These are phyloP conservation scores for Athripsodes cinereus DNA, from an alignment of 2,888 invertebrate species.

Conservation along the genomic window DNA sequence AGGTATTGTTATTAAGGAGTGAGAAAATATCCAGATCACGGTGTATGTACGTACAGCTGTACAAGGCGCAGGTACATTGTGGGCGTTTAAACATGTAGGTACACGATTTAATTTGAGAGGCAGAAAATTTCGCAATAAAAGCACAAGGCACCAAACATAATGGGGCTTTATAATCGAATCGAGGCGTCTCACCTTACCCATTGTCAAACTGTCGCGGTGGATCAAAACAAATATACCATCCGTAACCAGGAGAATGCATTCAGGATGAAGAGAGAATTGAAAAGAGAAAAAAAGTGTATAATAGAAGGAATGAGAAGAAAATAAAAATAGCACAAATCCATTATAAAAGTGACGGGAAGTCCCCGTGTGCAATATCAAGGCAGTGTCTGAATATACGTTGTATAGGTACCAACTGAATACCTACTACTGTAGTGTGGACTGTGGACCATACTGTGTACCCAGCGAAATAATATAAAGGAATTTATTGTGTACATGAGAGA, in stretches of 20 bases:
- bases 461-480: too few species aligned
- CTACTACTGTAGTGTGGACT: too few species aligned
- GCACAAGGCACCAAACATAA: not conserved
- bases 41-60: too few species aligned
- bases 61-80: too few species aligned
- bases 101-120: not conserved
- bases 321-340: not conserved
- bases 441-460: too few species aligned
- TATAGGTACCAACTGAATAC: too few species aligned
- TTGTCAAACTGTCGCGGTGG: not conserved
- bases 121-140: not conserved
- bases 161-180: not conserved
- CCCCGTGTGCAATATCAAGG: not conserved
- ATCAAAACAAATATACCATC: conserved; percentile 1
- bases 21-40: too few species aligned
- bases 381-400: too few species aligned
- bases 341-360: not conserved
- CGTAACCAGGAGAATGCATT: not conserved
- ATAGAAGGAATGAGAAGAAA: not conserved
- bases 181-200: not conserved
- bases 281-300: not conserved
- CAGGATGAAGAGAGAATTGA: too few species aligned
- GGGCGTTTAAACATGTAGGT: not conserved
- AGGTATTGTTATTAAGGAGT: too few species aligned
- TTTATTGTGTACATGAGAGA: too few species aligned